Percentiles rank a stretch among this genome's conserved stretches.
phyloP scores from a whole-genome alignment of 2,888 invertebrate genomes.

The Seira sanloemensis region DNA sequence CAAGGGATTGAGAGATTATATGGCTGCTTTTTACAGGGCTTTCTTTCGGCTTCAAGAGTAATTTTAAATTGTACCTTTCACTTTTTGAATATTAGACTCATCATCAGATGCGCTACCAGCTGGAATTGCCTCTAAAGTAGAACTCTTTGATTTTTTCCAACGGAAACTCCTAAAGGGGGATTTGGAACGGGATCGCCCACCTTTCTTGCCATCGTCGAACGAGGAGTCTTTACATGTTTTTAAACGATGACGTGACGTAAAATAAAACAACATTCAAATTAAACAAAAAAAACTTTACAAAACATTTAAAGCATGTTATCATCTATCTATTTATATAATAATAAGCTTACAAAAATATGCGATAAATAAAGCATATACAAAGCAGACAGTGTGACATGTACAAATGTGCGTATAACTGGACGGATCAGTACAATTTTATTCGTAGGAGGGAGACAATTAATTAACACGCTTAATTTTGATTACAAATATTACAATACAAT shows the following conservation, averaged over 20 bases:
- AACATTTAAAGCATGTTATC: slow-evolving; percentile 23
- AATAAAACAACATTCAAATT: slow-evolving; percentile 46
- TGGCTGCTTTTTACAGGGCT: not conserved
- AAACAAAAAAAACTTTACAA: slow-evolving; percentile 37
- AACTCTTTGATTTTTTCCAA: slow-evolving; percentile 83
- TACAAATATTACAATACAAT: not conserved
- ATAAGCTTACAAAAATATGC: not conserved
- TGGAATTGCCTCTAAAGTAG: slow-evolving; percentile 78
- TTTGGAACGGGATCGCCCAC: slow-evolving; percentile 92
- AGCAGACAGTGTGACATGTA: not conserved
- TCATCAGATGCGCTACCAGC: slow-evolving; percentile 85
- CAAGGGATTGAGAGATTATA: not conserved
- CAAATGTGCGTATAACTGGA: not conserved
- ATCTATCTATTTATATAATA: not conserved
- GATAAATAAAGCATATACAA: not conserved
- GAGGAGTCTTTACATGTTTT: slow-evolving; percentile 57
- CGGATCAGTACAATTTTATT: not conserved
- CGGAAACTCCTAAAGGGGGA: slow-evolving; percentile 95
- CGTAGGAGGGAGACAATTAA: not conserved
- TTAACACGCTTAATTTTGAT: not conserved
- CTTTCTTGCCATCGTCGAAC: slow-evolving; percentile 75
- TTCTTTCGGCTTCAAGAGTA: not conserved
- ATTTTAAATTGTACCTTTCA: slow-evolving; percentile 70
- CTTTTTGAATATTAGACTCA: slow-evolving; percentile 81
- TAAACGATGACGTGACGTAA: slow-evolving; percentile 43